These are phyloP conservation scores for Antedon bifida DNA, from an alignment of 35 echinoderm and acorn worm species.

Conservation along the genomic window DNA sequence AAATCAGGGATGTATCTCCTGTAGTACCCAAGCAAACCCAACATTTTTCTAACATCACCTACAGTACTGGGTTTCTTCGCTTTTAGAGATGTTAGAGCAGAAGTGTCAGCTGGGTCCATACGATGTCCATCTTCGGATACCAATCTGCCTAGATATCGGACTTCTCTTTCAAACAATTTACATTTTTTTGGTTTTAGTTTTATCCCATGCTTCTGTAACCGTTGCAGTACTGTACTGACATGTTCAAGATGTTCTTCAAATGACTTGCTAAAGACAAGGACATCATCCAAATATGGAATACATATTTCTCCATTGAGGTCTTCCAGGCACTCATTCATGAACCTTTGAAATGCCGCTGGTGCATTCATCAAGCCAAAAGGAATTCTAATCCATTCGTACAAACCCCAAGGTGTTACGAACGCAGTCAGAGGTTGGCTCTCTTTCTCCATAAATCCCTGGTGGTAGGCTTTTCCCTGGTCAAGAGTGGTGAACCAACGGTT, in stretches of 20 bases:
- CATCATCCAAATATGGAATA: constrained; percentile 6
- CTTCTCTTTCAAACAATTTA: constrained; percentile 23
- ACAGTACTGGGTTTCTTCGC: constrained; percentile 9
- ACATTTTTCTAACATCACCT: constrained; percentile 39
- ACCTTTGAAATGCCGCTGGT: neutral
- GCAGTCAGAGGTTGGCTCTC: constrained; percentile 8
- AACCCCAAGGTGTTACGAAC: constrained; percentile 21
- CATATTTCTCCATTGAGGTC: neutral
- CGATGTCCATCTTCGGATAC: constrained; percentile 30
- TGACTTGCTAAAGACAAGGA: neutral
- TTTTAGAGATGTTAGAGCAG: constrained; percentile 29
- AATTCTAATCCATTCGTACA: constrained; percentile 16
- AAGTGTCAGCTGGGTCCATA: constrained; percentile 25
- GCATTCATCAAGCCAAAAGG: constrained; percentile 5
- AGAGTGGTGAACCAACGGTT: constrained; percentile 16
- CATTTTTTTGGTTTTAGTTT: constrained; percentile 32
- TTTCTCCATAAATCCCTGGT: constrained; percentile 21
- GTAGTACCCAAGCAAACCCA: constrained; percentile 52
- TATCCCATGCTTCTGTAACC: constrained; percentile 1
- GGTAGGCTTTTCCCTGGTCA: constrained; percentile 32
- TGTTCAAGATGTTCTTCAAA: constrained; percentile 11
- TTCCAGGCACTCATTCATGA: neutral
- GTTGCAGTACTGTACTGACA: constrained; percentile 10
- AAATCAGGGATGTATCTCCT: constrained; percentile 28
- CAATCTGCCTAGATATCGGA: constrained; percentile 25